Percentiles rank a stretch among this genome's conserved stretches.
These are phyloP conservation scores for Telenomus remus DNA, from an alignment of 1,140 invertebrate species.

Conservation along the genomic window DNA sequence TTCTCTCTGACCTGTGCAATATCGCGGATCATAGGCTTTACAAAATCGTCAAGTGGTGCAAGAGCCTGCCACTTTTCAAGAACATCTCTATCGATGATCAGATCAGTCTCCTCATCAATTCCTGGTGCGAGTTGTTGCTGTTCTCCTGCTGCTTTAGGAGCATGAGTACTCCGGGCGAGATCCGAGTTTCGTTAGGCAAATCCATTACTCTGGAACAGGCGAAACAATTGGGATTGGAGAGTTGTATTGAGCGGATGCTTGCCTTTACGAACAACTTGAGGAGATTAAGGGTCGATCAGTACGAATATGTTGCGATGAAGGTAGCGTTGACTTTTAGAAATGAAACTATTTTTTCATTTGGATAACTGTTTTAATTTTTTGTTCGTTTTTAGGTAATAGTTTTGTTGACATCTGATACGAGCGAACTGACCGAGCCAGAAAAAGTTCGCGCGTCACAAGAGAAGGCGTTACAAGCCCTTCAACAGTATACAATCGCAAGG, in stretches of 20 bases:
- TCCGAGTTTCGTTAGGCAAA: constrained; percentile 85
- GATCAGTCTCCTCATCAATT: constrained; percentile 96
- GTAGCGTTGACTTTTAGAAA: constrained; percentile 64
- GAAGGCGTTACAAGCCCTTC: constrained; percentile 92
- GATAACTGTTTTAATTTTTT: constrained; percentile 1
- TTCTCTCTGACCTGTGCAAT: constrained; percentile 91
- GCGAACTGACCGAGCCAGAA: constrained; percentile 92
- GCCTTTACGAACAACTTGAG: constrained; percentile 95
- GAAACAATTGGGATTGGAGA: constrained; percentile 81
- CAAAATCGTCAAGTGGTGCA: constrained; percentile 99
- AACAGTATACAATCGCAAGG: constrained; percentile 92
- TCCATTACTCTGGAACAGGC: constrained; percentile 86
- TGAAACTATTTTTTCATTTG: not conserved
- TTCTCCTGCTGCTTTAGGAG: constrained; percentile 95
- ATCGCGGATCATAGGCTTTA: constrained; percentile 96
- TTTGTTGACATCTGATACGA: constrained; percentile 94
- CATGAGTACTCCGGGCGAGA: constrained; percentile 89
- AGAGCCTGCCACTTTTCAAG: constrained; percentile 96
- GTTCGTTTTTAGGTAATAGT: constrained; percentile 83
- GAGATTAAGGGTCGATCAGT: constrained; percentile 92
- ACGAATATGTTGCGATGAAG: constrained; percentile 98
- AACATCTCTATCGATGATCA: constrained; percentile 98
- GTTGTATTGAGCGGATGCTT: constrained; percentile 87
- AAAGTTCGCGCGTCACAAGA: constrained; percentile 95
- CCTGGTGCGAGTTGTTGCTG: constrained; percentile 96